Conservation (phyloP, 2,888 invertebrate species). For the Chromoteleia sp. region DNA sequence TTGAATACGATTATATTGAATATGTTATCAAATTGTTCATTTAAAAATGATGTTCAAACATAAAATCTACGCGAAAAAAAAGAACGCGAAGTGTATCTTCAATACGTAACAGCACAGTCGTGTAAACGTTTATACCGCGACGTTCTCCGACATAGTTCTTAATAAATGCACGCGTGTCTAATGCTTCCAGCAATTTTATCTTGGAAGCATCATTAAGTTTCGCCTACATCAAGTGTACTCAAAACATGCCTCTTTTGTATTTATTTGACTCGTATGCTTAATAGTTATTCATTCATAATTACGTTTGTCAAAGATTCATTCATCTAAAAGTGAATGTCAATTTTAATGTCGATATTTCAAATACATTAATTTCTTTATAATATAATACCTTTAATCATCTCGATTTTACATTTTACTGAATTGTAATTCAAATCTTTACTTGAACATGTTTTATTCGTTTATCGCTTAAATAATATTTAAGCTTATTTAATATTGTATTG, state of each 20-base stretch:
- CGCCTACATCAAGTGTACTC: constrained; percentile 5
- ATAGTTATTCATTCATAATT: not conserved
- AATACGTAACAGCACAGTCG: constrained; percentile 30
- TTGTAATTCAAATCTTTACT: too few relatives aligned
- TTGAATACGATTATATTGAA: not conserved
- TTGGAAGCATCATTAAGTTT: constrained; percentile 40
- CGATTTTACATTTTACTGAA: too few relatives aligned
- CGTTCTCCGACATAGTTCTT: constrained; percentile 41
- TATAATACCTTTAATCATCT: too few relatives aligned
- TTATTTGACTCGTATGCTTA: not conserved
- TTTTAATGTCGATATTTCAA: too few relatives aligned
- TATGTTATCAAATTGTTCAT: not conserved
- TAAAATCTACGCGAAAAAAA: constrained; percentile 14
- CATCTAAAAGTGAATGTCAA: too few relatives aligned
- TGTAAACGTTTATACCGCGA: constrained; percentile 26
- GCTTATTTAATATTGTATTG: too few relatives aligned
- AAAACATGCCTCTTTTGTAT: not conserved
- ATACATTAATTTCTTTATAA: too few relatives aligned
- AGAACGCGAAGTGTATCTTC: constrained; percentile 13
- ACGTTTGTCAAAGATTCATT: not conserved
- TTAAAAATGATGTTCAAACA: not conserved
- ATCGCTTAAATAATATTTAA: too few relatives aligned
- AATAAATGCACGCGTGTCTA: constrained; percentile 24
- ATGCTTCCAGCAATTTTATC: constrained; percentile 44
- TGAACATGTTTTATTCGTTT: too few relatives aligned